phyloP scores from a whole-genome alignment of 2,113 vertebrate genomes.

The Petroica traversi region DNA sequence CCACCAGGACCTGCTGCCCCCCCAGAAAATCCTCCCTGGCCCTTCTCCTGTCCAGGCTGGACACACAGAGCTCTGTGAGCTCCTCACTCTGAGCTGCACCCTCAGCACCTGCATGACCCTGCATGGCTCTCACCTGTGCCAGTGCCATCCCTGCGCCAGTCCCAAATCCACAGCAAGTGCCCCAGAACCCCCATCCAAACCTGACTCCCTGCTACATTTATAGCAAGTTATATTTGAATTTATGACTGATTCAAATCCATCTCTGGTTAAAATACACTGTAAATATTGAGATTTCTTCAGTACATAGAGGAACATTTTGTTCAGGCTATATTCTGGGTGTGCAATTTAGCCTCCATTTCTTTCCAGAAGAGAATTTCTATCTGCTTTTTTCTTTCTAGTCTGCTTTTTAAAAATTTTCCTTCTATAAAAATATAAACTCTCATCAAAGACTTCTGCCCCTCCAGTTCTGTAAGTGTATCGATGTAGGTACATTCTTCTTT shows the following conservation, averaged over 20 bases:
- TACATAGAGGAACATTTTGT: background rate
- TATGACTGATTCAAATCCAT: background rate
- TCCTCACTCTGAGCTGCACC: background rate
- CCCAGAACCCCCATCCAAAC: background rate
- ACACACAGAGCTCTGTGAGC: background rate
- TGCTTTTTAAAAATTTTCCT: background rate
- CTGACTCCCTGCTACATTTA: background rate
- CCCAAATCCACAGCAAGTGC: background rate
- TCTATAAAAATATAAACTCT: background rate
- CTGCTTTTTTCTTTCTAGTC: background rate
- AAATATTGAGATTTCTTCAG: background rate
- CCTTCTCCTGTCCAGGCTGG: background rate
- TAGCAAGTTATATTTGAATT: background rate
- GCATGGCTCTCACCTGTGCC: accelerated
- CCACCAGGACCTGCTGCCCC: accelerated
- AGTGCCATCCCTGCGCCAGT: accelerated
- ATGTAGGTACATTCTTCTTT: accelerated
- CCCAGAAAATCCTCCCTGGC: background rate
- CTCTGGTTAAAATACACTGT: background rate
- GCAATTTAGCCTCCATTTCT: background rate
- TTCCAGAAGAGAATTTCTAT: background rate
- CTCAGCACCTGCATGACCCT: no score
- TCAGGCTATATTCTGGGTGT: background rate
- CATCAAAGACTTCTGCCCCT: background rate
- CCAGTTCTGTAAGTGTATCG: background rate